phyloP scores from a whole-genome alignment of 2,113 vertebrate species.

The Gobius niger region DNA sequence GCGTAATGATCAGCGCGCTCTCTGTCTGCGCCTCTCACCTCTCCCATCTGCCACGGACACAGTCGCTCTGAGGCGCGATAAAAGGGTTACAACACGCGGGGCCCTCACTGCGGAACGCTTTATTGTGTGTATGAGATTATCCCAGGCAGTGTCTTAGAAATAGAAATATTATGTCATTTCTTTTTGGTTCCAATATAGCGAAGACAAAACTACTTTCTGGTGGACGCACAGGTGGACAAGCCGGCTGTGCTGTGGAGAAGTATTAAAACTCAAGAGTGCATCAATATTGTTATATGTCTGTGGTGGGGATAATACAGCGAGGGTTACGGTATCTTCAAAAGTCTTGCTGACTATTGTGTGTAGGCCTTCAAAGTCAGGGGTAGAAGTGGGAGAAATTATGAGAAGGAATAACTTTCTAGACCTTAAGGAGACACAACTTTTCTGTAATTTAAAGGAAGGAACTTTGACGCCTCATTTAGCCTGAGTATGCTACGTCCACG shows the following conservation, averaged over 20 bases:
- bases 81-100: constrained; percentile 47
- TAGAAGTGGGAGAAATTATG: too few species aligned
- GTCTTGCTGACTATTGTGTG: too few species aligned
- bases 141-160: constrained; percentile 25
- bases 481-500: too few species aligned
- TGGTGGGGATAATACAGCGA: too few species aligned
- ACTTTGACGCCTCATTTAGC: too few species aligned
- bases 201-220: not conserved
- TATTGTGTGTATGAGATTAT: constrained; percentile 49
- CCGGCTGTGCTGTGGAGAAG: not conserved
- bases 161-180: constrained; percentile 18
- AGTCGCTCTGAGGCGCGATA: constrained; percentile 52
- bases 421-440: too few species aligned
- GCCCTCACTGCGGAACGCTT: constrained; percentile 35
- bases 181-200: not conserved
- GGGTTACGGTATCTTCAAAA: too few species aligned
- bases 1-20: constrained; percentile 51
- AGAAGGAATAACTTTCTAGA: too few species aligned
- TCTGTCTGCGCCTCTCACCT: constrained; percentile 46
- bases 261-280: not conserved
- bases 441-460: too few species aligned
- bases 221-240: not conserved
- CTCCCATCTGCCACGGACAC: constrained; percentile 55
- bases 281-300: too few species aligned
- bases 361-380: too few species aligned